These are phyloP conservation scores for Metellina segmentata DNA, from an alignment of 2,888 invertebrate genomes.

Conservation along the genomic window DNA sequence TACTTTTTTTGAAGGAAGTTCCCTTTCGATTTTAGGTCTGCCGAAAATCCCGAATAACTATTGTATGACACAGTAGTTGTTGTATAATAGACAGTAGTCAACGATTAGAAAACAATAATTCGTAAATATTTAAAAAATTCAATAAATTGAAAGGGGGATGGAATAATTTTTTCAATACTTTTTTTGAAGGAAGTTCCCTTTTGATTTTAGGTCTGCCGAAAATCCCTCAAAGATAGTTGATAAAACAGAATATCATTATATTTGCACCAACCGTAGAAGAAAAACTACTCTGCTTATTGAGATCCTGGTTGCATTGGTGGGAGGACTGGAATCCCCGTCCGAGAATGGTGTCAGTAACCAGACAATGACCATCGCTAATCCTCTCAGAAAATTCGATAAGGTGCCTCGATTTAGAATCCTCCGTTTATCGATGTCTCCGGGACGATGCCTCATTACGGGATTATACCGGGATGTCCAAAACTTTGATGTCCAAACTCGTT, in stretches of 20 bases:
- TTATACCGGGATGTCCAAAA: slow-evolving; percentile 32
- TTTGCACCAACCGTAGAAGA: too few species aligned
- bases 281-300: too few species aligned
- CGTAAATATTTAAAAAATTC: not conserved
- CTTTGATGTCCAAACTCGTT: not conserved
- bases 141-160: too few species aligned
- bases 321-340: not conserved
- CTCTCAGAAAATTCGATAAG: slow-evolving; percentile 40
- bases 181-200: not conserved
- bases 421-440: slow-evolving; percentile 18
- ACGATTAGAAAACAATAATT: too few species aligned
- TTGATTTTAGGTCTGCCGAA: not conserved
- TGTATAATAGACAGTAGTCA: too few species aligned
- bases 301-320: too few species aligned
- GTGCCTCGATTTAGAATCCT: slow-evolving; percentile 37
- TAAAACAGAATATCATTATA: too few species aligned
- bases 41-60: too few species aligned
- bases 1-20: not conserved
- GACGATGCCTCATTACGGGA: slow-evolving; percentile 46
- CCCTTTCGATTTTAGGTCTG: not conserved
- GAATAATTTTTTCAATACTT: not conserved
- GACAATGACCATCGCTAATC: slow-evolving; percentile 59
- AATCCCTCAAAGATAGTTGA: too few species aligned
- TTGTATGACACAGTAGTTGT: too few species aligned
- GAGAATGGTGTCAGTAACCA: slow-evolving; percentile 53